Percentiles rank a stretch among this genome's conserved stretches.
These are phyloP conservation scores for Patiria miniata DNA, from an alignment of 35 echinoderm and acorn worm genomes.

Conservation along the genomic window DNA sequence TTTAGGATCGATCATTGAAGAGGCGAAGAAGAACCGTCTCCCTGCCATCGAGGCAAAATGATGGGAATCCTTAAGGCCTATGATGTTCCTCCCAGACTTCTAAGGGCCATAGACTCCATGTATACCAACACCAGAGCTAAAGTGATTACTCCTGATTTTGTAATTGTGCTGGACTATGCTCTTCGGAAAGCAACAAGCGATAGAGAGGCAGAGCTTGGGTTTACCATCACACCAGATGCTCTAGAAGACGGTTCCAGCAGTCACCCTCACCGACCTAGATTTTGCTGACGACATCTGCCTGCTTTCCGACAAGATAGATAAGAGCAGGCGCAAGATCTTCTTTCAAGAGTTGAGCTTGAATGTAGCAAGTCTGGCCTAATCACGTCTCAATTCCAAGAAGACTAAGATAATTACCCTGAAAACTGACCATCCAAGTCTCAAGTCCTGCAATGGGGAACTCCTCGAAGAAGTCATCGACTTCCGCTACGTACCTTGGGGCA, in stretches of 20 bases:
- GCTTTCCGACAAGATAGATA: constrained; percentile 17
- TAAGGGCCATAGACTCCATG: no score
- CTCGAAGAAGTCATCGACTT: background rate
- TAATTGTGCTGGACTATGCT: constrained; percentile 20
- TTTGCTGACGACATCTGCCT: constrained; percentile 45
- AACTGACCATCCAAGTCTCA: background rate
- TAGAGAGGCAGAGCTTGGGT: no score
- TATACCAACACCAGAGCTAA: no score
- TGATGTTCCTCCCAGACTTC: background rate
- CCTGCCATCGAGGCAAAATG: constrained; percentile 30
- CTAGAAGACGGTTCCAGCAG: constrained; percentile 1
- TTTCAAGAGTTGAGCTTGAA: background rate
- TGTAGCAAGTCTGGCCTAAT: no score
- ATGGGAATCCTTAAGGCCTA: constrained; percentile 22
- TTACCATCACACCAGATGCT: background rate
- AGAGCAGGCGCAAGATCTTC: constrained; percentile 28
- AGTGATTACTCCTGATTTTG: constrained; percentile 29
- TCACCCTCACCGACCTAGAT: constrained; percentile 24
- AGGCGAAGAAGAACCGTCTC: no score
- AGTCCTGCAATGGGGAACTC: background rate
- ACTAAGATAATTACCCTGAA: no score
- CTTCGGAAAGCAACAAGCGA: constrained; percentile 17
- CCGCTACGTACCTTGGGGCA: background rate
- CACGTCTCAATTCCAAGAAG: no score
- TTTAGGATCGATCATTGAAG: background rate